Evolutionary conservation across 2,888 invertebrate species (phyloP).

Genomic region (Azorinus chamasolen): DNA sequence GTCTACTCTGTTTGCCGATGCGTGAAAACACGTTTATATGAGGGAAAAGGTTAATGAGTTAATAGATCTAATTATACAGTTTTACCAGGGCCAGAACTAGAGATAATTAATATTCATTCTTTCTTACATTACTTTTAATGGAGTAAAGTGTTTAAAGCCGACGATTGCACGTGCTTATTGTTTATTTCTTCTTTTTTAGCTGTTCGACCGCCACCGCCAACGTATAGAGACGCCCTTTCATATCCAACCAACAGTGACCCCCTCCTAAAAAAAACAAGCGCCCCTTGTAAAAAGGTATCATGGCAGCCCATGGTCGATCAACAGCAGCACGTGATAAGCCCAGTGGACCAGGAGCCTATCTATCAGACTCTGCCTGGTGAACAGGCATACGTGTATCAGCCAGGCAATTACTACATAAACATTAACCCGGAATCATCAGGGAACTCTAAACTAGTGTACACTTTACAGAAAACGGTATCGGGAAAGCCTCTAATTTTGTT

Average conservation of each 20-base stretch:
- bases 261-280: background rate
- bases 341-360: conserved; percentile 15
- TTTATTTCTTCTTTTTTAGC: no score
- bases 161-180: no score
- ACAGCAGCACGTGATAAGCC: background rate
- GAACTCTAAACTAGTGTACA: conserved; percentile 31
- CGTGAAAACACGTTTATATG: no score
- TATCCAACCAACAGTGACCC: conserved; percentile 32
- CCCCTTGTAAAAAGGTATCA: conserved; percentile 1
- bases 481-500: conserved; percentile 54
- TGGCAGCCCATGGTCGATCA: conserved; percentile 3
- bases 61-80: no score
- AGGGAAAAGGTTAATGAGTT: no score
- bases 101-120: no score
- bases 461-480: conserved; percentile 24
- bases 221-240: conserved; percentile 44
- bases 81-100: no score
- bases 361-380: conserved; percentile 47
- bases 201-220: conserved; percentile 54
- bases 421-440: conserved; percentile 8
- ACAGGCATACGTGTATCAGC: conserved; percentile 22
- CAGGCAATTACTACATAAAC: conserved; percentile 28
- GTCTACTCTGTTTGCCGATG: no score
- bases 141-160: no score
- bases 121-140: no score